These are phyloP conservation scores for Molossus molossus DNA, from an alignment of 2,797 vertebrate genomes.

Conservation along the genomic window DNA sequence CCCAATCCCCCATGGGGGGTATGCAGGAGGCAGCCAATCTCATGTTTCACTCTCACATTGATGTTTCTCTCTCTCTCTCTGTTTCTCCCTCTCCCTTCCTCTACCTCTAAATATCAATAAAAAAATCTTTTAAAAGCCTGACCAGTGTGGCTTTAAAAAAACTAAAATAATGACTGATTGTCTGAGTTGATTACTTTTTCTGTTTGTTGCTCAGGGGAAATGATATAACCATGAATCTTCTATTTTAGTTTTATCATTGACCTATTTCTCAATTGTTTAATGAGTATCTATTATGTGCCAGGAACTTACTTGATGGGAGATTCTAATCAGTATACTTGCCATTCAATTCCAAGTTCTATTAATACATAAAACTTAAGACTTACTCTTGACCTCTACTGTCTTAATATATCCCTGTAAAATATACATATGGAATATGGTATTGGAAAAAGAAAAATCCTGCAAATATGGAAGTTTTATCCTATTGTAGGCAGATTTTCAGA, in stretches of 20 bases:
- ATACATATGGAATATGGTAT: conserved; percentile 4
- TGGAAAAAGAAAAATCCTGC: not conserved
- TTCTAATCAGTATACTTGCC: not conserved
- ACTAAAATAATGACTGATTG: conserved; percentile 30
- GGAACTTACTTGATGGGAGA: conserved; percentile 4
- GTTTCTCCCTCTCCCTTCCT: too few relatives aligned
- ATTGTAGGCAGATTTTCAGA: conserved; percentile 17
- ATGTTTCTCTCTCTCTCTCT: too few relatives aligned
- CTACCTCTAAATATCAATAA: too few relatives aligned
- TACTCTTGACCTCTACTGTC: conserved; percentile 5
- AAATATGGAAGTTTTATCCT: not conserved
- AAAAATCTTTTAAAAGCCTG: too few relatives aligned
- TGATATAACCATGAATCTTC: not conserved
- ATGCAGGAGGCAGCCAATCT: too few relatives aligned
- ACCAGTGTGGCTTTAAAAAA: not conserved
- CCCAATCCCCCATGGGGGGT: too few relatives aligned
- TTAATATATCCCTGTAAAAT: not conserved
- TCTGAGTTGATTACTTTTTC: conserved; percentile 36
- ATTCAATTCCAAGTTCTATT: conserved; percentile 43
- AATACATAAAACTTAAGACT: conserved; percentile 14
- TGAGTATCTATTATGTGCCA: not conserved
- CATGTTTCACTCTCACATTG: too few relatives aligned
- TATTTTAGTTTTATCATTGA: conserved; percentile 34
- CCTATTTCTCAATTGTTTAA: not conserved
- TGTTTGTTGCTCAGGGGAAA: not conserved